phyloP scores from a whole-genome alignment of 2,797 vertebrate genomes.

The Tympanoctomys barrerae region DNA sequence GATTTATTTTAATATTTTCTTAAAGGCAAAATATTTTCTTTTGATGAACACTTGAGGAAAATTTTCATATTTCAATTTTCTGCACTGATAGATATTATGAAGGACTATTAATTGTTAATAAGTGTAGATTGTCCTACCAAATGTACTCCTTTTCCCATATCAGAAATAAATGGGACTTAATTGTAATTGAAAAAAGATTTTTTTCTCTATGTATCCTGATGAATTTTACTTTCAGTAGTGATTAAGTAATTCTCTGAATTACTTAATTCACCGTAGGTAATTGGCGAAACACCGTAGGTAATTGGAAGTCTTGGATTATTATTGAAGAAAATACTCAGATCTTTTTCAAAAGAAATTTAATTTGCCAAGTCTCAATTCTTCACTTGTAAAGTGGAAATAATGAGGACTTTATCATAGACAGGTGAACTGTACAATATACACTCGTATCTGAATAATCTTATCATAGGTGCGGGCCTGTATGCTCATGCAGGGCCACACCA shows the following conservation, averaged over 20 bases:
- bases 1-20: background rate
- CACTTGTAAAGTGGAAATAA: background rate
- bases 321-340: background rate
- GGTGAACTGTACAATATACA: background rate
- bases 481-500: background rate
- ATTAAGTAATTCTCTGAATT: background rate
- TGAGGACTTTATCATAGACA: background rate
- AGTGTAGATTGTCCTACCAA: background rate
- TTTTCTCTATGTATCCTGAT: background rate
- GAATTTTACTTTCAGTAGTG: background rate
- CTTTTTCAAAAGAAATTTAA: background rate
- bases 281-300: background rate
- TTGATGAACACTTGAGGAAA: background rate
- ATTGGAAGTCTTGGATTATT: background rate
- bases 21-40: conserved; percentile 1
- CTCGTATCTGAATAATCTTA: background rate
- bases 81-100: background rate
- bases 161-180: background rate
- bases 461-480: background rate
- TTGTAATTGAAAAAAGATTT: background rate
- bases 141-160: conserved; percentile 14
- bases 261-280: no score
- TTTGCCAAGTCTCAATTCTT: background rate
- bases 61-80: conserved; percentile 8
- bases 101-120: conserved; percentile 40